Percentiles rank a stretch among this genome's conserved stretches.
phyloP scores from a whole-genome alignment of 30 jellyfish, hydroid and myxozoan species.

The Haliclystus octoradiatus region DNA sequence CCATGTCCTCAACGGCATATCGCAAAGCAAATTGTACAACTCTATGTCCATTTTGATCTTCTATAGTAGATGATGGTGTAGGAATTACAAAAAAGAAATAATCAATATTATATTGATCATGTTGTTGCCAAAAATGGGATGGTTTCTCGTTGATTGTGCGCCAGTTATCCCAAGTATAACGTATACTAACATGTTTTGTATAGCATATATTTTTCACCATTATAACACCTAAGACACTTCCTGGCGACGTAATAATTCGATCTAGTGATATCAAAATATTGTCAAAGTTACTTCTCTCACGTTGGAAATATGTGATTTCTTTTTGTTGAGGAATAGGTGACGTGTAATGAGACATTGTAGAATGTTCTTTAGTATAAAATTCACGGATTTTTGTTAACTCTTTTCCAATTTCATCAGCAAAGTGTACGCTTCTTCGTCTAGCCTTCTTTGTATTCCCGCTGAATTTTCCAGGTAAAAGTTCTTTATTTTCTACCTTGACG shows the following conservation, averaged over 20 bases:
- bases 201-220: constrained; percentile 60
- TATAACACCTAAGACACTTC: constrained; percentile 55
- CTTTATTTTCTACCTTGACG: too few species aligned
- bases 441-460: too few species aligned
- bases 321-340: not conserved
- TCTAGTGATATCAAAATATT: not conserved
- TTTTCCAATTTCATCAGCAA: not conserved
- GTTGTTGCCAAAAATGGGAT: constrained; percentile 53
- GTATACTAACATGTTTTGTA: constrained; percentile 38
- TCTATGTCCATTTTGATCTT: not conserved
- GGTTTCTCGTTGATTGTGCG: constrained; percentile 35
- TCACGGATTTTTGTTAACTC: not conserved
- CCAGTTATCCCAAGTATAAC: constrained; percentile 84
- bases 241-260: not conserved
- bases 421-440: not conserved
- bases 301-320: not conserved
- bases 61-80: constrained; percentile 35
- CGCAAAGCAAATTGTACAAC: constrained; percentile 50
- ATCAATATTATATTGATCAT: constrained; percentile 54
- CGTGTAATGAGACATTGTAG: not conserved
- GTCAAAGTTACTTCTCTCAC: not conserved
- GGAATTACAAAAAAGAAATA: constrained; percentile 47
- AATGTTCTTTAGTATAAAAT: too few species aligned
- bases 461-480: too few species aligned
- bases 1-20: constrained; percentile 34